Evolutionary conservation across 2,888 invertebrate species (phyloP).

Genomic region (Scaeva pyrastri): DNA sequence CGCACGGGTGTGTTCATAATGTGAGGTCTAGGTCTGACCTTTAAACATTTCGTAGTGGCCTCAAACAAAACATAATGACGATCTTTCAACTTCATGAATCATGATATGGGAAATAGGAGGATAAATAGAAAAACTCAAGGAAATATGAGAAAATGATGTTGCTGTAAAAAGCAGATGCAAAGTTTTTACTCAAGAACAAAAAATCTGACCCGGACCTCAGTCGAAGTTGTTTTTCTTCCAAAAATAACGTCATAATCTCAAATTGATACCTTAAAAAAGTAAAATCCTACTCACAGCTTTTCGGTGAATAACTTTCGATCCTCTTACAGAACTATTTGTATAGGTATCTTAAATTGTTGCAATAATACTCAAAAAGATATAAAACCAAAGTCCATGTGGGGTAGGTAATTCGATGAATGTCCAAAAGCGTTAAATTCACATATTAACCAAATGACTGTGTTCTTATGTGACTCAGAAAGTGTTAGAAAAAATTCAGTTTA

Average conservation of each 20-base stretch:
- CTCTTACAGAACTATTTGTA: background rate
- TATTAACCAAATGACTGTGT: conserved; percentile 3
- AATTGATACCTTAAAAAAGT: background rate
- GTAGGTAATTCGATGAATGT: background rate
- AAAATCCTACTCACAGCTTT: background rate
- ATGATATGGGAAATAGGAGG: too few relatives aligned
- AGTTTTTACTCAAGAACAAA: too few relatives aligned
- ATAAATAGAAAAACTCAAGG: background rate
- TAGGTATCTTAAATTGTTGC: background rate
- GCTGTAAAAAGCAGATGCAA: too few relatives aligned
- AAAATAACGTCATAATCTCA: too few relatives aligned
- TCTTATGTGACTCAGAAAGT: conserved; percentile 33
- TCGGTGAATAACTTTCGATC: background rate
- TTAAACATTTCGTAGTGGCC: background rate
- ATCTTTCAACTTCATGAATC: background rate
- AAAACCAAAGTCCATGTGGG: background rate
- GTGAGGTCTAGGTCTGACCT: background rate
- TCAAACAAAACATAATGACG: too few relatives aligned
- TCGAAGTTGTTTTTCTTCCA: background rate
- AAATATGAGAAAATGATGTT: too few relatives aligned
- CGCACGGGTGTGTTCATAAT: background rate
- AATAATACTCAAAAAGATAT: background rate
- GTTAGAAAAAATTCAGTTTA: background rate
- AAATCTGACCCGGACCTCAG: too few relatives aligned
- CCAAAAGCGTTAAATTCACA: conserved; percentile 15